Percentiles rank a stretch among this genome's conserved stretches.
These are phyloP conservation scores for Tridacna gigas DNA, from an alignment of 2,888 invertebrate species.

Conservation along the genomic window DNA sequence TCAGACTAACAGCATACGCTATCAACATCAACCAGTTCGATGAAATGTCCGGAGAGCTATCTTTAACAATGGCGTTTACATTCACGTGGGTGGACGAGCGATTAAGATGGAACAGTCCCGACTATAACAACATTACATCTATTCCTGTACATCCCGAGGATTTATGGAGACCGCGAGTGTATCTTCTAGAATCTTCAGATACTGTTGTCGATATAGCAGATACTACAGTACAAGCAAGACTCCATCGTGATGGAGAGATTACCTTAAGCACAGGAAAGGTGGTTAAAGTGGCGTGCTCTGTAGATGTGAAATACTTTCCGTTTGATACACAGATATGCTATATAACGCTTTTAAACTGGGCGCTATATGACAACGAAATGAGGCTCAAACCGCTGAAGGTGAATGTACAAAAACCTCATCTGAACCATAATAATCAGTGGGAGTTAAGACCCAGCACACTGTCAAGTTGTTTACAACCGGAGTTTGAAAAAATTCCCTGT, in stretches of 20 bases:
- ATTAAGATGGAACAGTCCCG: constrained; percentile 17
- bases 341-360: constrained; percentile 2
- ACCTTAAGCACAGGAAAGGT: constrained; percentile 4
- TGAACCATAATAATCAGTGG: constrained; percentile 26
- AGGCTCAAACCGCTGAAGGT: not conserved
- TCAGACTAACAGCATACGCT: not conserved
- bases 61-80: constrained; percentile 2
- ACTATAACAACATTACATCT: constrained; percentile 5
- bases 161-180: constrained; percentile 22
- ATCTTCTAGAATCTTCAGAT: constrained; percentile 11
- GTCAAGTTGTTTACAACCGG: not conserved
- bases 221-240: not conserved
- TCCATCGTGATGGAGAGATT: constrained; percentile 1
- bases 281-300: constrained; percentile 5
- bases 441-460: constrained; percentile 14
- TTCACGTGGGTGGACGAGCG: constrained; percentile 25
- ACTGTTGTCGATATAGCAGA: not conserved
- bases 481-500: constrained; percentile 3
- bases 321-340: constrained; percentile 27
- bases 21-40: constrained; percentile 32
- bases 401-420: not conserved
- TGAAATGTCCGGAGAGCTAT: constrained; percentile 34
- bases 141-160: not conserved
- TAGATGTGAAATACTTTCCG: constrained; percentile 29
- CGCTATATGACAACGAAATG: not conserved